Evolutionary conservation across 2,888 invertebrate species (phyloP), one percentile per base, ranked within the genome.

Genomic region (Drosophila anomalata): DNA sequence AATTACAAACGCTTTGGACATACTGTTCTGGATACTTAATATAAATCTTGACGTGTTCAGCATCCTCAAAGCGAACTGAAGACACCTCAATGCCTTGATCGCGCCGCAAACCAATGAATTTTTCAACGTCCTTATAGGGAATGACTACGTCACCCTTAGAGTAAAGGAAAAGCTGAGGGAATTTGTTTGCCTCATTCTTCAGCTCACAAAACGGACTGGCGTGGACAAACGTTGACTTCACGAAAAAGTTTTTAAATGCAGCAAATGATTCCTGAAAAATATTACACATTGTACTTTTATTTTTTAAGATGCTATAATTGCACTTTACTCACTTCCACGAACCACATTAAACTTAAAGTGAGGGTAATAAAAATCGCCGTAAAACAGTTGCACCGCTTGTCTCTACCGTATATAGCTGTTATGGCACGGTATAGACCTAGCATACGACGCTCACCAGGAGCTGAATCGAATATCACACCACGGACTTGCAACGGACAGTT

Each of bases 21-120:
- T 94, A 94, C 71, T 93, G 93, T 48, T 94, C 93, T 42, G 93
- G 94, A 88, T 96, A 94, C 66, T 93, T 92, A 12, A 93, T 93
- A 73, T 93, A 94, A 88, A 96, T 96, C 81, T 95, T 94, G 0
- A 96, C 96, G 90, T 96, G 96, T n/a, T 94, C 94, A 9, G 95
- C 95, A 83, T 94, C 94, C 61, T 94, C 94, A 90, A 95, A 96
- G 65, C 94, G 93, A 39, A 94, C 92, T 31, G 93, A 92, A 22
- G 93, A 93, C 0, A 95, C 94, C 67, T 93, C 92, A 0, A 95
- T 93, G 8, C 95, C 95, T 46, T 93, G 91, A 59, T 92, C 92
- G 61, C 93, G 93, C 4, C 95, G 92, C 63, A 93, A 92, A 36
- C 92, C 92, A 8, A 94, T 93, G 82, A 96, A 95, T 68, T 94